phyloP scores from a whole-genome alignment of 2,113 vertebrate genomes.

The Platysteira castanea region DNA sequence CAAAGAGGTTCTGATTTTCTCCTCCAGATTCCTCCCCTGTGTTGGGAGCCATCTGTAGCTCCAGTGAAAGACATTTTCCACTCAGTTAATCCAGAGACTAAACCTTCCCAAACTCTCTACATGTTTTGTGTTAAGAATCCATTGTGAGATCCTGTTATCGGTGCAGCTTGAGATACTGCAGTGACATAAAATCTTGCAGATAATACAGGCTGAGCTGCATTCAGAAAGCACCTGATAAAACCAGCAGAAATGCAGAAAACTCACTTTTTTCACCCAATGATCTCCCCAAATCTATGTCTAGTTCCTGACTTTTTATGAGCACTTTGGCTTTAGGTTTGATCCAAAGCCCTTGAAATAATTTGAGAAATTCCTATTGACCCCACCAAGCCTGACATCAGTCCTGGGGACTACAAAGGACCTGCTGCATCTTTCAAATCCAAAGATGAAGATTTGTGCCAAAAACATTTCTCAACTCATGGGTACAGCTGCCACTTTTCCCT shows the following conservation, averaged over 20 bases:
- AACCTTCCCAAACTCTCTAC: constrained; percentile 45
- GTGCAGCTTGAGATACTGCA: constrained; percentile 63
- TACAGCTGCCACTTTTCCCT: background rate
- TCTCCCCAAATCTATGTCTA: background rate
- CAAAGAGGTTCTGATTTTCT: constrained; percentile 13
- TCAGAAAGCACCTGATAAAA: constrained; percentile 58
- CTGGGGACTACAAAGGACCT: background rate
- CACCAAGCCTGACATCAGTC: constrained; percentile 4
- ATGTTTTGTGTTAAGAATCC: constrained; percentile 56
- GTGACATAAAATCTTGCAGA: constrained; percentile 51
- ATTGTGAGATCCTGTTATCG: constrained; percentile 28
- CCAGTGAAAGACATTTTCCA: constrained; percentile 53
- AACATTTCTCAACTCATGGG: background rate
- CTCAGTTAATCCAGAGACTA: constrained; percentile 53
- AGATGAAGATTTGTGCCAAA: background rate
- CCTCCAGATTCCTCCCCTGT: constrained; percentile 5
- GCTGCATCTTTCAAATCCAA: background rate
- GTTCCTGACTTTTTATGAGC: constrained; percentile 39
- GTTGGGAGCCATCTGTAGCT: constrained; percentile 44
- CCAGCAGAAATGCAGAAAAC: constrained; percentile 23
- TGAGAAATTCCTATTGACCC: background rate
- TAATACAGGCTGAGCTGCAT: constrained; percentile 22
- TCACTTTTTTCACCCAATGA: background rate
- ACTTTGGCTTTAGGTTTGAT: background rate
- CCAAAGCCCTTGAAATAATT: background rate